phyloP scores from a whole-genome alignment of 2,113 vertebrate species.

The Orthonyx spaldingii region DNA sequence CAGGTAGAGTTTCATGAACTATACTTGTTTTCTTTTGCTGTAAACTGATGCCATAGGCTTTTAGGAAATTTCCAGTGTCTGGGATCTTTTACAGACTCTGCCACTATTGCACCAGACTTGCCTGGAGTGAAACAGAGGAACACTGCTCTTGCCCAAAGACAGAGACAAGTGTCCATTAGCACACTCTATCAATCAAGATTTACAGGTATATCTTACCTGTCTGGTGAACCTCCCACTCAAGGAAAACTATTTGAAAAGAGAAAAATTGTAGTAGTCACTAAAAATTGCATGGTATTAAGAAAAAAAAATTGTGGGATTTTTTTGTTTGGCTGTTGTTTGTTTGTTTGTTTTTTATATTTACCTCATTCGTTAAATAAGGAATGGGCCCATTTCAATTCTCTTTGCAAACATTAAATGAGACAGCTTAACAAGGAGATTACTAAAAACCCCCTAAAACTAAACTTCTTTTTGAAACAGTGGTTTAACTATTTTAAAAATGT shows the following conservation, averaged over 20 bases:
- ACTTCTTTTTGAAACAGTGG: fast-evolving
- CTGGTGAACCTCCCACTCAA: not conserved
- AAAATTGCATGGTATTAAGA: not conserved
- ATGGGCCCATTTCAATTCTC: not conserved
- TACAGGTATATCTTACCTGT: not conserved
- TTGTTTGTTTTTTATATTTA: not conserved
- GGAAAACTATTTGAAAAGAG: not conserved
- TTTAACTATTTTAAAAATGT: not conserved
- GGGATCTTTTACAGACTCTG: not conserved
- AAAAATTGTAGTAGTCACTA: not conserved
- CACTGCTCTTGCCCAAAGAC: not conserved
- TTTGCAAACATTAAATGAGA: not conserved
- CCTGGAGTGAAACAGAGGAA: not conserved
- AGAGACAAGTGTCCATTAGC: not conserved
- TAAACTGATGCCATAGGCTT: not conserved
- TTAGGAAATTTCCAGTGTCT: not conserved
- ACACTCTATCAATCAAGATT: not conserved
- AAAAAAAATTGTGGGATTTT: not conserved
- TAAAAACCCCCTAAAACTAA: fast-evolving
- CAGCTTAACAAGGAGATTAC: not conserved
- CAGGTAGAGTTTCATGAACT: not conserved
- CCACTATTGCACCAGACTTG: not conserved
- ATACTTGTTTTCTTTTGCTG: not conserved
- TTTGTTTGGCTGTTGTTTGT: not conserved
- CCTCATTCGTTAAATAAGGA: not conserved